Evolutionary conservation across 2,888 invertebrate genomes (phyloP).

Genomic region (Brenthis daphne): DNA sequence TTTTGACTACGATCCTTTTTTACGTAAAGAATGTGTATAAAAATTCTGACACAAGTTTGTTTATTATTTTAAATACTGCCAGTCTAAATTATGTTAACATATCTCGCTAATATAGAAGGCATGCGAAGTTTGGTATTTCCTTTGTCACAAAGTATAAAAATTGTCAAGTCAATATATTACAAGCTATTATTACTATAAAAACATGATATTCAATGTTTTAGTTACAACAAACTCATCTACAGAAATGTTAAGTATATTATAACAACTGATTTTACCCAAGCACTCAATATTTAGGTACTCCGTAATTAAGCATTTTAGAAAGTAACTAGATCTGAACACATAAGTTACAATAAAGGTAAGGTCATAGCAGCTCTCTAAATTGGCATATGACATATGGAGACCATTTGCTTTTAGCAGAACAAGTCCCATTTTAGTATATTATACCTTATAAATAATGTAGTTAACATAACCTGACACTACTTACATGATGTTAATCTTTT

Average conservation of each 20-base stretch:
- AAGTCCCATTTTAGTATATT: constrained; percentile 6
- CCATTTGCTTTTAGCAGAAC: constrained; percentile 10
- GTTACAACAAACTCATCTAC: neutral
- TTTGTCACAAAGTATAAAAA: constrained; percentile 7
- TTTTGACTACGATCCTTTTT: too few relatives aligned
- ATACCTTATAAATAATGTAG: constrained; percentile 6
- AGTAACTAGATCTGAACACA: constrained; percentile 12
- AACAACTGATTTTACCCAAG: neutral
- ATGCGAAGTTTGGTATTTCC: neutral
- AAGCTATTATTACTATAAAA: neutral
- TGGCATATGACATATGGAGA: constrained; percentile 13
- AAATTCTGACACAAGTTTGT: neutral
- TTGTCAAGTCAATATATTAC: neutral
- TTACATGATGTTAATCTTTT: too few relatives aligned
- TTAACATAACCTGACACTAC: too few relatives aligned
- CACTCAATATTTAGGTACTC: neutral
- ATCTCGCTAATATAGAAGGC: neutral
- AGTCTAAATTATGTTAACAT: neutral
- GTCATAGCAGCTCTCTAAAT: constrained; percentile 17
- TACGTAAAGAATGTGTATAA: neutral
- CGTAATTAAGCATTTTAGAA: constrained; percentile 20
- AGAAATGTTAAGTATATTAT: neutral
- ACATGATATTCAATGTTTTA: too few relatives aligned
- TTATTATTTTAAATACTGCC: neutral
- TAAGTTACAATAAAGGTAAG: constrained; percentile 17